phyloP scores from a whole-genome alignment of 2,888 invertebrate genomes.

The Petrolisthes manimaculis region DNA sequence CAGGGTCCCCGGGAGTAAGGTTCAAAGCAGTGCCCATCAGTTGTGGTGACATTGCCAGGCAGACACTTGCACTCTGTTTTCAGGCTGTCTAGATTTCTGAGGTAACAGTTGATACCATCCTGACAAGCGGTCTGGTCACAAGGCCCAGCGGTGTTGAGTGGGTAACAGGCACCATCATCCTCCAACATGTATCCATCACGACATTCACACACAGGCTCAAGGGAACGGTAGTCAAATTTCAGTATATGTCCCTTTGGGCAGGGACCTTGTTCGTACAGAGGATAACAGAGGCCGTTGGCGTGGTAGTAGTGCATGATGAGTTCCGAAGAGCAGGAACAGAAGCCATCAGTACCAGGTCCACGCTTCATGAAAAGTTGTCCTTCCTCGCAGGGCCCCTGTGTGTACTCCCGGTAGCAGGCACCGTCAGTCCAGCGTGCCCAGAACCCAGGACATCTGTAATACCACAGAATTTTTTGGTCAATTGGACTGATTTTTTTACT shows the following conservation, averaged over 20 bases:
- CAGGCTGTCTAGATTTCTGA: conserved; percentile 66
- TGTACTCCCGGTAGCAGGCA: conserved; percentile 67
- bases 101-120: conserved; percentile 65
- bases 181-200: conserved; percentile 66
- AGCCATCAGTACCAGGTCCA: conserved; percentile 49
- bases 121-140: conserved; percentile 61
- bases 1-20: conserved; percentile 66
- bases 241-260: conserved; percentile 67
- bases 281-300: conserved; percentile 64
- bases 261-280: conserved; percentile 67
- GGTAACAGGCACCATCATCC: conserved; percentile 67
- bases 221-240: conserved; percentile 67
- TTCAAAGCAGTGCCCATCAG: conserved; percentile 66
- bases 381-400: conserved; percentile 66
- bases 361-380: conserved; percentile 66
- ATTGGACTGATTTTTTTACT: too few species aligned
- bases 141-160: conserved; percentile 66
- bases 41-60: conserved; percentile 65
- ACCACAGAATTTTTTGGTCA: not conserved
- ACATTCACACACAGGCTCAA: conserved; percentile 66
- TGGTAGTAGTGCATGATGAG: conserved; percentile 66
- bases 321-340: conserved; percentile 65
- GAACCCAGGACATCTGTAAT: conserved; percentile 63
- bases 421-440: conserved; percentile 66
- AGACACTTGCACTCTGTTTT: conserved; percentile 66